These are phyloP conservation scores for Cyprinus carpio DNA, from an alignment of 2,113 vertebrate species.

Conservation along the genomic window DNA sequence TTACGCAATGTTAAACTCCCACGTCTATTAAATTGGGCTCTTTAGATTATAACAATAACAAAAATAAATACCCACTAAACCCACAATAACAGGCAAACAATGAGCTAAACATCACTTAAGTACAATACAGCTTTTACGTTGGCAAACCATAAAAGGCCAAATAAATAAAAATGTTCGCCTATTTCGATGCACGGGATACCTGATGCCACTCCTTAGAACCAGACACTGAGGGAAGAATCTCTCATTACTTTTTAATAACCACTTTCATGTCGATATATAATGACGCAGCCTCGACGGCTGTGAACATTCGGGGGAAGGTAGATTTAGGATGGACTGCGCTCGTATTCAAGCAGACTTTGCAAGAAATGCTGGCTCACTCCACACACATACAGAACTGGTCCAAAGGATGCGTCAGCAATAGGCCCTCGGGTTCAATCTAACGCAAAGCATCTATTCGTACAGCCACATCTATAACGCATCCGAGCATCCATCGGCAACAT, in stretches of 20 bases:
- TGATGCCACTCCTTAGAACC: conserved; percentile 53
- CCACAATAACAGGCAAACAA: not conserved
- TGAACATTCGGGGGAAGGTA: not conserved
- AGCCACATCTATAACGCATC: not conserved
- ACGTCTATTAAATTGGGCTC: not conserved
- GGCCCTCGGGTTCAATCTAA: conserved; percentile 41
- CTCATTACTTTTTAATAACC: conserved; percentile 35
- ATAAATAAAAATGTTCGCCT: not conserved
- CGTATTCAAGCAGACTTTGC: not conserved
- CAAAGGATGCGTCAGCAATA: conserved; percentile 58
- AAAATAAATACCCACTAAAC: not conserved
- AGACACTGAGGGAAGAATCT: conserved; percentile 10
- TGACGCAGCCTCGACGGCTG: not conserved
- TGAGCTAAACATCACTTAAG: not conserved
- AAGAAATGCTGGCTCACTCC: conserved; percentile 8
- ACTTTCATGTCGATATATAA: conserved; percentile 2
- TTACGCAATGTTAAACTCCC: not conserved
- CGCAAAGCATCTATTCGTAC: conserved; percentile 42
- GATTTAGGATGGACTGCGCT: not conserved
- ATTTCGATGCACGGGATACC: conserved; percentile 47
- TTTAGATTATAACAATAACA: not conserved
- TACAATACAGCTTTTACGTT: not conserved
- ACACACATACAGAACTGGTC: conserved; percentile 34
- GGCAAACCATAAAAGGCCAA: not conserved
- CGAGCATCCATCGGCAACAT: not conserved